phyloP scores from a whole-genome alignment of 1,140 invertebrate species.

The Vollenhovia emeryi region DNA sequence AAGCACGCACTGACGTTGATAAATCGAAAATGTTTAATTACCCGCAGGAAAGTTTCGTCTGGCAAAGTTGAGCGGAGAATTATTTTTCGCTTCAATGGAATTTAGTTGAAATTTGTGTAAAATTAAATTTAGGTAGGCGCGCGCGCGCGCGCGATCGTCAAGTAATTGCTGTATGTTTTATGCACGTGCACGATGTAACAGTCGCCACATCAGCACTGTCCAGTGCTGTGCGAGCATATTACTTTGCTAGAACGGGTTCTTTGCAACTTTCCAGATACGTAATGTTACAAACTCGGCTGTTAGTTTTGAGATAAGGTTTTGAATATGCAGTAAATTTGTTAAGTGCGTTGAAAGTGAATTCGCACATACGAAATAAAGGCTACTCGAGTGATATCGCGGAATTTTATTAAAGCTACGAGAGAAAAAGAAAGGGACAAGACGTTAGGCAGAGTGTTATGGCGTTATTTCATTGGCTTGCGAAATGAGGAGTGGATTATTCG shows the following conservation, averaged over 20 bases:
- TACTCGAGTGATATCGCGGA: not conserved
- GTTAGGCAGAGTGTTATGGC: not conserved
- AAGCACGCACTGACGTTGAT: no score
- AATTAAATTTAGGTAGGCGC: not conserved
- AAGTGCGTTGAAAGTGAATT: not conserved
- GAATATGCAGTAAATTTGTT: conserved; percentile 25
- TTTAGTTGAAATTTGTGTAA: not conserved
- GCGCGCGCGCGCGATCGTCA: not conserved
- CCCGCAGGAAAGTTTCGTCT: not conserved
- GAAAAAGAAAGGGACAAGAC: not conserved
- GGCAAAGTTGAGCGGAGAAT: not conserved
- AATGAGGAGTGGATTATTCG: not conserved
- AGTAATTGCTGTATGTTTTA: conserved; percentile 1
- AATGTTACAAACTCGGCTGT: not conserved
- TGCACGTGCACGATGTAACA: conserved; percentile 24
- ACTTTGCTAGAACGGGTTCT: conserved; percentile 1
- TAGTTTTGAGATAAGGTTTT: conserved; percentile 39
- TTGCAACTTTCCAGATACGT: conserved; percentile 3
- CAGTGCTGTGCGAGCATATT: conserved; percentile 39
- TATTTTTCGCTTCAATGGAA: not conserved
- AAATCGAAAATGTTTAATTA: not conserved
- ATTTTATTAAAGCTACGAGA: no score
- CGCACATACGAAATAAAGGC: not conserved
- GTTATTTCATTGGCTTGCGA: not conserved
- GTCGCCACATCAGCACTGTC: conserved; percentile 1